Percentiles rank a stretch among this genome's conserved stretches.
These are phyloP conservation scores for Sylvilagus floridanus DNA, from an alignment of 2,797 vertebrate species.

Conservation along the genomic window DNA sequence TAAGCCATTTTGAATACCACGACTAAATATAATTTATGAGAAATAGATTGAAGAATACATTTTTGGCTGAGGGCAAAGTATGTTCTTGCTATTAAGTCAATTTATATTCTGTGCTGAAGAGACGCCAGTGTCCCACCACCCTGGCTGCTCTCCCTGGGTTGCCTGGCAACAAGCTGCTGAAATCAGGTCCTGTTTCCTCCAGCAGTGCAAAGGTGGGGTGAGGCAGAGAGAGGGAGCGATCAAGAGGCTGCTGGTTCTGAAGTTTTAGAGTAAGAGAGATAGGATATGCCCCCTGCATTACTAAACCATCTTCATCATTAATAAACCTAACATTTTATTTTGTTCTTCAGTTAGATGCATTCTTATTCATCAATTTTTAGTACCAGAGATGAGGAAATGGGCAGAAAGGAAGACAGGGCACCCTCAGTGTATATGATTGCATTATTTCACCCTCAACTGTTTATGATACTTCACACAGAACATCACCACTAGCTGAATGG, in stretches of 20 bases:
- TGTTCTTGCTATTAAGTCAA: conserved; percentile 8
- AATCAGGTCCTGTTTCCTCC: too few relatives aligned
- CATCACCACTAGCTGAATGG: not conserved
- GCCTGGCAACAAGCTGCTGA: not conserved
- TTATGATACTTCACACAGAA: not conserved
- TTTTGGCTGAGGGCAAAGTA: not conserved
- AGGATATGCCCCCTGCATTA: not conserved
- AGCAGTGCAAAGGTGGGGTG: too few relatives aligned
- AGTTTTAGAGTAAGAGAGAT: not conserved
- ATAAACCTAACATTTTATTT: not conserved
- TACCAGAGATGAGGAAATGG: not conserved
- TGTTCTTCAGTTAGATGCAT: not conserved
- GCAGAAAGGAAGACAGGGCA: not conserved
- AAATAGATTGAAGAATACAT: not conserved
- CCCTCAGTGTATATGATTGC: not conserved
- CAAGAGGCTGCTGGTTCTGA: not conserved
- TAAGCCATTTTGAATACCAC: not conserved
- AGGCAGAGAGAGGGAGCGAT: not conserved
- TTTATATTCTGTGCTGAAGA: not conserved
- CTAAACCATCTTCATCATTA: not conserved
- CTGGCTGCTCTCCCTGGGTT: not conserved
- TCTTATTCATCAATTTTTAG: not conserved
- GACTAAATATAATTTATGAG: not conserved
- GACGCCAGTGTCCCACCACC: not conserved
- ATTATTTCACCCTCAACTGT: not conserved